phyloP scores from a whole-genome alignment of 2,888 invertebrate genomes.

The Drosophila colorata region DNA sequence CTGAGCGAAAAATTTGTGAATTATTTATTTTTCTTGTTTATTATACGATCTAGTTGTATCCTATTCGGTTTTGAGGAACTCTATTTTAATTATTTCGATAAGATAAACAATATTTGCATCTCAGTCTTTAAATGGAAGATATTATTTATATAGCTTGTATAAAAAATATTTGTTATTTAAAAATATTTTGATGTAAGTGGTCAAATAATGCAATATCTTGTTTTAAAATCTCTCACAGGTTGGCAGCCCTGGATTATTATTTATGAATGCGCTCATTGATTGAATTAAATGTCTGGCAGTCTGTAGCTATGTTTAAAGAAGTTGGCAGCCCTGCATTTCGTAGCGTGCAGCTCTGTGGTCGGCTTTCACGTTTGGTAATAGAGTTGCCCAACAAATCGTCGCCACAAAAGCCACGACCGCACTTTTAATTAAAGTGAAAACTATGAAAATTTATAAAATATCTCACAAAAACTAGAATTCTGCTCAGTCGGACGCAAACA shows the following conservation, averaged over 20 bases:
- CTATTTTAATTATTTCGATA: too few species aligned
- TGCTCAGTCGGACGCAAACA: slow-evolving; percentile 2
- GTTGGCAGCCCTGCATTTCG: slow-evolving; percentile 11
- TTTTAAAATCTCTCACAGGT: neutral
- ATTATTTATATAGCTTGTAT: too few species aligned
- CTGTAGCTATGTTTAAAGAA: neutral
- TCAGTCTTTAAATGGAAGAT: too few species aligned
- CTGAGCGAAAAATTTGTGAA: neutral
- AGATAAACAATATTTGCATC: too few species aligned
- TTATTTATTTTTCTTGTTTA: too few species aligned
- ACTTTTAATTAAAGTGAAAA: slow-evolving; percentile 80
- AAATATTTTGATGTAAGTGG: too few species aligned
- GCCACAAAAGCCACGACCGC: slow-evolving; percentile 73
- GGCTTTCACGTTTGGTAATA: slow-evolving; percentile 51
- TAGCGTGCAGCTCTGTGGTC: slow-evolving; percentile 23
- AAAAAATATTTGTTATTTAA: too few species aligned
- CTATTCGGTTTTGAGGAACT: too few species aligned
- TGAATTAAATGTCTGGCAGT: neutral
- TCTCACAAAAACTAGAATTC: slow-evolving; percentile 40
- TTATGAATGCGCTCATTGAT: neutral
- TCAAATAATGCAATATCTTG: too few species aligned
- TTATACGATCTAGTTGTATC: too few species aligned
- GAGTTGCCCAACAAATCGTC: slow-evolving; percentile 62
- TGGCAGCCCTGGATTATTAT: neutral
- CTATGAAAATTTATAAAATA: slow-evolving; percentile 77